Base-by-base conservation (phyloP, 2,113 vertebrate genomes). In the Varanus salvator region DNA sequence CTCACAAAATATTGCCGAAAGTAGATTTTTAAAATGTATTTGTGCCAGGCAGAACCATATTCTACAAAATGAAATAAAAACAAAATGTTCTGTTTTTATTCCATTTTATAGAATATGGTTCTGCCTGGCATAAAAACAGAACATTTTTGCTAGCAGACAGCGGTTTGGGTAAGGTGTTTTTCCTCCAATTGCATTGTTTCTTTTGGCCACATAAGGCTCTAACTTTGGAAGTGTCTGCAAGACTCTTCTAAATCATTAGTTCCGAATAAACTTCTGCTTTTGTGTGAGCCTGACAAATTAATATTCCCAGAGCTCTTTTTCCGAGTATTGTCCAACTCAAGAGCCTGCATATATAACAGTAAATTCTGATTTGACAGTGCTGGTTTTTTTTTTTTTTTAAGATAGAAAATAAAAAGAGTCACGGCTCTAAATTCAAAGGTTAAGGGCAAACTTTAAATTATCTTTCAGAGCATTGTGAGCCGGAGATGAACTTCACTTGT, bases 201-300 rank as follows among this genome's bases (percentile, higher is more conserved):
- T 95, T 72, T 96, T 96, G 95, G 96, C 94, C 94, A 88, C 81
- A 88, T 71, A 38, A 76, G 76, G 84, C 86, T 93, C 94, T 95
- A 96, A 95, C 90, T 96, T 96, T 96, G 96, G 95, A 95, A 95
- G 89, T 85, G 91, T 92, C 93, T 95, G 93, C 92, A 95, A 95
- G 93, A 90, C 85, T 92, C 93, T 90, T 80, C 91, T 94, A 93
- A 95, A 94, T 89, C 84, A 94, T 91, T 93, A 93, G 87, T 78
- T 88, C 90, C 94, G 93, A 95, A 94, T 94, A 95, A 94, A 77
- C 52, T 92, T 92, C 81, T 50, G 66, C 50, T 81, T 12, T 52
- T 54, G 27, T 66, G 80, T 34, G n/a, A 66, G 25, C 64, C 54
- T 89, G 74, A 85, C 60, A 78, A 93, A 94, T 95, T 95, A 92